Evolutionary conservation across 2,797 vertebrate species (phyloP).

Genomic region (Galago senegalensis): DNA sequence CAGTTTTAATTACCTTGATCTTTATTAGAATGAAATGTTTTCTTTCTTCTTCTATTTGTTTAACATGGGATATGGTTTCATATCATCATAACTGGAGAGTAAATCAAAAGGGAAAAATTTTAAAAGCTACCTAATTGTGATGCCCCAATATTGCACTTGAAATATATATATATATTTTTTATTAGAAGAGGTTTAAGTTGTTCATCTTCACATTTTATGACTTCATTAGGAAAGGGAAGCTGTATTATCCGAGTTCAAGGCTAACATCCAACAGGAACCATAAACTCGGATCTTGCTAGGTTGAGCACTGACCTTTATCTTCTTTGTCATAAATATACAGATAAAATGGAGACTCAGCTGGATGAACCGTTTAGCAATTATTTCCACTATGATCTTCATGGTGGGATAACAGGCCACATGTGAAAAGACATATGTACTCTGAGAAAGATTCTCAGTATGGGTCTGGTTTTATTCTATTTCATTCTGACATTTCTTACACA

Average conservation of each 20-base stretch:
- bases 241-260: conserved; percentile 39
- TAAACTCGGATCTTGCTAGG: conserved; percentile 70
- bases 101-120: neutral
- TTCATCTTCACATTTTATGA: conserved; percentile 45
- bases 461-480: conserved; percentile 37
- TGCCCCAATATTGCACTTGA: neutral
- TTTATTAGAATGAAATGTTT: neutral
- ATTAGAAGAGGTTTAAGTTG: neutral
- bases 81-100: neutral
- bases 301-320: conserved; percentile 67
- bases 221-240: neutral
- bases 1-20: neutral
- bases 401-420: conserved; percentile 31
- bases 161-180: neutral
- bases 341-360: conserved; percentile 59
- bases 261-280: conserved; percentile 24
- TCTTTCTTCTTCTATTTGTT: neutral
- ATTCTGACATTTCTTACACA: conserved; percentile 66
- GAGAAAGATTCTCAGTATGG: conserved; percentile 53
- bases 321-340: conserved; percentile 71
- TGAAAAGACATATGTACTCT: conserved; percentile 40
- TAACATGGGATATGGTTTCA: neutral
- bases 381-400: conserved; percentile 66
- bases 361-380: conserved; percentile 70
- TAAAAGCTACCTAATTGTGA: conserved; percentile 7